Conservation (phyloP, 92 coral and sea anemone genomes). For the Epizoanthus ramosus region DNA sequence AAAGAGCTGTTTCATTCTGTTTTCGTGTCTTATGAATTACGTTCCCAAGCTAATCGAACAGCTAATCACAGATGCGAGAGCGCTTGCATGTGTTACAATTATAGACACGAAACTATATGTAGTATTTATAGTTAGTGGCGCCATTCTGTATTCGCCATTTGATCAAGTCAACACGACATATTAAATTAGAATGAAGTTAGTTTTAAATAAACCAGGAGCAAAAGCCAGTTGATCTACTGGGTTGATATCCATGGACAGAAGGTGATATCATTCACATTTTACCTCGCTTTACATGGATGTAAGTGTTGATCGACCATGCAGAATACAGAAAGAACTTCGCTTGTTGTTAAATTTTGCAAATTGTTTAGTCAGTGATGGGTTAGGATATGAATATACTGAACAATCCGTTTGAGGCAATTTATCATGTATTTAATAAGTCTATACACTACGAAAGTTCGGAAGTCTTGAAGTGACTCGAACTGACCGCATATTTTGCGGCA, state of each 20-base stretch:
- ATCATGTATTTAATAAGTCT: neutral
- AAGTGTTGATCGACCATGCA: conserved; percentile 18
- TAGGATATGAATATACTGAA: neutral
- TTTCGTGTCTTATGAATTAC: conserved; percentile 39
- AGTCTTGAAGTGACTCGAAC: conserved; percentile 13
- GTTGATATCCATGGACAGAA: neutral
- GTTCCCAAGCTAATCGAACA: conserved; percentile 46
- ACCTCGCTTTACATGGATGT: neutral
- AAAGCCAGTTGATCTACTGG: conserved; percentile 3
- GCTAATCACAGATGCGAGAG: conserved; percentile 46
- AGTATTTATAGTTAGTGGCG: conserved; percentile 44
- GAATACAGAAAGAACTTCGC: conserved; percentile 15
- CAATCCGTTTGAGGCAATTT: neutral
- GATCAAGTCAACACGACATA: conserved; percentile 29
- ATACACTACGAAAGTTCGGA: neutral
- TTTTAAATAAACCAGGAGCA: conserved; percentile 19
- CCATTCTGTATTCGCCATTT: conserved; percentile 29
- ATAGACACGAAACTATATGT: conserved; percentile 46
- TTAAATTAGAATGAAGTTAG: neutral
- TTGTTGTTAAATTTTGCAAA: neutral
- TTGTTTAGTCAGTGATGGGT: neutral
- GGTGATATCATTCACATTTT: neutral
- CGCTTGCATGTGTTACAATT: conserved; percentile 49
- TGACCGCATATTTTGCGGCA: conserved; percentile 16
- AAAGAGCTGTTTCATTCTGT: conserved; percentile 4